Base-by-base conservation (phyloP, 1,140 invertebrate genomes). In the Heliconius hermathena region DNA sequence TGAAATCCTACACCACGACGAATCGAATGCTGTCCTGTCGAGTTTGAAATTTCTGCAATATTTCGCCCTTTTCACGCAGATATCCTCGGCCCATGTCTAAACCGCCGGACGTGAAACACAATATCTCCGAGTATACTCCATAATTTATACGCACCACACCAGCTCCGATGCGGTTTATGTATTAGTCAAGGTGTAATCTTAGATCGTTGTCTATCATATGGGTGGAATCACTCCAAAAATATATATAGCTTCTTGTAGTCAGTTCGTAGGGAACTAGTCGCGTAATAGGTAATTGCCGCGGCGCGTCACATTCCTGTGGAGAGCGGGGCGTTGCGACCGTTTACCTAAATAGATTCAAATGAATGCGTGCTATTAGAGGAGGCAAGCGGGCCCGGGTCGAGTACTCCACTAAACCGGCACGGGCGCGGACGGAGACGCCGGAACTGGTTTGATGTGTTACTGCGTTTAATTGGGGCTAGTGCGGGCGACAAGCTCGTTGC, bases 1-100 rank as follows among this genome's bases (percentile, higher is more conserved):
- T 94, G 92, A 93, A 94, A 94, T 88, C 89, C 91, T 86, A 93
- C 90, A 93, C 93, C 92, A 85, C 85, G 91, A 91, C 93, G 90
- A 93, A 93, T 94, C 90, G 92, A 93, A 91, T 90, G 88, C 89
- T 89, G 89, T 90, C 91, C 90, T 92, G 92, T 94, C 92, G 87
- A 89, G 81, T 91, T 91, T 90, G 90, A 91, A 91, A 91, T 93
- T 93, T 91, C 88, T 93, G 90, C 93, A 91, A 94, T 94, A 94
- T 93, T 93, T 93, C 88, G 92, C 90, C 88, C 91, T 93, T 91
- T 94, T 94, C 91, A 91, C 88, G 87, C 86, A 90, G 90, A 91
- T 92, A 93, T 89, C 89, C 90, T 77, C 87, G 85, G 88, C 82
- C 76, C 88, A 87, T 90, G 90, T 91, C 90, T 89, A 89, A 92